Conservation (phyloP, 92 coral and sea anemone species). For the Bergia puertoricense region DNA sequence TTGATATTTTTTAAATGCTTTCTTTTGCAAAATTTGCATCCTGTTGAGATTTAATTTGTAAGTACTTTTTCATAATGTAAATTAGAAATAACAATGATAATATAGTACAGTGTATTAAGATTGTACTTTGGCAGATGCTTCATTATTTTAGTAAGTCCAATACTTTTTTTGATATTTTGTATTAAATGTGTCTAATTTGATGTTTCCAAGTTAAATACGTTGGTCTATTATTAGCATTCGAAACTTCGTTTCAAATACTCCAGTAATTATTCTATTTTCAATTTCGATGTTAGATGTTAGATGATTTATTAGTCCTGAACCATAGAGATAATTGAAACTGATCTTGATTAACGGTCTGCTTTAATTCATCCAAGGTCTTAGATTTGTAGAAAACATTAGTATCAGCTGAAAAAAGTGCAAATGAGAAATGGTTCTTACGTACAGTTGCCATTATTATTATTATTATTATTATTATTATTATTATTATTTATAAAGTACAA, state of each 20-base stretch:
- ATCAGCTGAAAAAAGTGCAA: background rate
- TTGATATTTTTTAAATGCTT: background rate
- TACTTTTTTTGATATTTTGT: background rate
- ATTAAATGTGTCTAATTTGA: constrained; percentile 19
- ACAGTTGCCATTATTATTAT: background rate
- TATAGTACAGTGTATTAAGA: constrained; percentile 2
- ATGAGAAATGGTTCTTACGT: background rate
- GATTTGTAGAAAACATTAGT: background rate
- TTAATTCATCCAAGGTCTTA: background rate
- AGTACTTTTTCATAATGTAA: background rate
- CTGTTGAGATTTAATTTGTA: background rate
- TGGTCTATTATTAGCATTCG: constrained; percentile 16
- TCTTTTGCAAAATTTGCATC: background rate
- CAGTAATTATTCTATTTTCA: background rate
- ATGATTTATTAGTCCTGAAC: constrained; percentile 12
- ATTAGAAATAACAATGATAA: too few species aligned
- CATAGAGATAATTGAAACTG: background rate
- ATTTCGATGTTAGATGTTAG: background rate
- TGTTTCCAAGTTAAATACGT: background rate
- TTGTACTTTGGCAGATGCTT: constrained; percentile 14
- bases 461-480: background rate
- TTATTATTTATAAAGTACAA: background rate
- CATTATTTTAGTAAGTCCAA: background rate
- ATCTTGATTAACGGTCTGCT: background rate
- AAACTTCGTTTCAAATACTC: constrained; percentile 11